These are phyloP conservation scores for Oxytorus armatus DNA, from an alignment of 2,888 invertebrate species.

Conservation along the genomic window DNA sequence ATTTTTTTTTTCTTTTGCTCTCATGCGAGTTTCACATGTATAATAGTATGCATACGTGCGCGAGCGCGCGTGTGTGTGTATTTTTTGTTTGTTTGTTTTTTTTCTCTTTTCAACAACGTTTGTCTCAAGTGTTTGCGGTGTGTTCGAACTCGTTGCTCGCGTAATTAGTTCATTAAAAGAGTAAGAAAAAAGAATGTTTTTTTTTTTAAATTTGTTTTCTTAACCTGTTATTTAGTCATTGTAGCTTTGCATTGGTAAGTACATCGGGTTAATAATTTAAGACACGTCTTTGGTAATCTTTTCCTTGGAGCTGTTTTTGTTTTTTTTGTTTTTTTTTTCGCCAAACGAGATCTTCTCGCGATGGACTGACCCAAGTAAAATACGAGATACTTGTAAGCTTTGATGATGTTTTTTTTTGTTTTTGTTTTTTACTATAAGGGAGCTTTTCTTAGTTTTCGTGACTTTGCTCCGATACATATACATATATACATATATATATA, in stretches of 20 bases:
- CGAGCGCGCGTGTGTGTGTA: constrained; percentile 35
- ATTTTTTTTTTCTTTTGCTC: constrained; percentile 63
- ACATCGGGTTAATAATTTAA: constrained; percentile 80
- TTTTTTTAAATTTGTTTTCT: constrained; percentile 66
- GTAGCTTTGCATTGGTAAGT: constrained; percentile 78
- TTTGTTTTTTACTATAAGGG: constrained; percentile 4
- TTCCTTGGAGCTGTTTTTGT: constrained; percentile 72
- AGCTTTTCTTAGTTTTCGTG: constrained; percentile 55
- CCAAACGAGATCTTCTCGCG: neutral
- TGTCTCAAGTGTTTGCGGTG: constrained; percentile 59
- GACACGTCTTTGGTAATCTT: constrained; percentile 82
- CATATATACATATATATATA: constrained; percentile 47
- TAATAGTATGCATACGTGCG: constrained; percentile 67
- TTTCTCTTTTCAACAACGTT: constrained; percentile 30
- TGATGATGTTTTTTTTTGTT: neutral
- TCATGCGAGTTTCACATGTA: constrained; percentile 51
- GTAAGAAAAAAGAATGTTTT: constrained; percentile 20
- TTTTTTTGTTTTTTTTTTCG: constrained; percentile 24
- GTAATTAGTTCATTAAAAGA: constrained; percentile 66
- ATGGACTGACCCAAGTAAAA: no score
- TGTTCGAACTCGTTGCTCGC: constrained; percentile 67
- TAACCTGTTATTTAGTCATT: constrained; percentile 75
- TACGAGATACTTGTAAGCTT: no score
- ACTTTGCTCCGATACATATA: no score
- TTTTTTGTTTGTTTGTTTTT: constrained; percentile 8